Conservation (phyloP, 92 coral and sea anemone species). For the Parazoanthus swiftii region DNA sequence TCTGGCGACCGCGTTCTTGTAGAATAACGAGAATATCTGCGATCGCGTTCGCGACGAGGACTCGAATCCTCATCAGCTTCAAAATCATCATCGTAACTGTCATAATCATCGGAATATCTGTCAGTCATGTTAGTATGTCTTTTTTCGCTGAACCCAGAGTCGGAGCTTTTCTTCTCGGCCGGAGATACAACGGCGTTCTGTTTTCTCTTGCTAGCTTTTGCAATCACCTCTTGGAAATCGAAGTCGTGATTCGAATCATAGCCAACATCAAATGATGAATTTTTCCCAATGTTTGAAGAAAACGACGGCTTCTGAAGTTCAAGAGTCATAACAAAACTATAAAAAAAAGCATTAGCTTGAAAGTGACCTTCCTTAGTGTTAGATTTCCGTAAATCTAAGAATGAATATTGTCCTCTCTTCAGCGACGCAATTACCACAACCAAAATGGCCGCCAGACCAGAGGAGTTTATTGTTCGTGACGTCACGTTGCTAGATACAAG, state of each 20-base stretch:
- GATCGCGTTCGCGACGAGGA: conserved; percentile 52
- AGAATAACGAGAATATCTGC: conserved; percentile 47
- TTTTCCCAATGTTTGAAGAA: conserved; percentile 9
- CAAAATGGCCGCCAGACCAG: conserved; percentile 15
- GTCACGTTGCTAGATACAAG: conserved; percentile 89
- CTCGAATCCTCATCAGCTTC: conserved; percentile 61
- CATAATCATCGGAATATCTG: conserved; percentile 80
- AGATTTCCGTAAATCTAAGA: neutral
- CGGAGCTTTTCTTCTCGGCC: conserved; percentile 53
- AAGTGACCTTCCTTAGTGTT: conserved; percentile 5
- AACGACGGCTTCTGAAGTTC: conserved; percentile 79
- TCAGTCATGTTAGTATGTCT: conserved; percentile 63
- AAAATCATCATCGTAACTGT: conserved; percentile 96
- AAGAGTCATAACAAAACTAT: conserved; percentile 88
- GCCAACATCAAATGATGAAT: conserved; percentile 58
- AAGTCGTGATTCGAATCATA: conserved; percentile 50
- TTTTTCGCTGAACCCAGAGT: conserved; percentile 40
- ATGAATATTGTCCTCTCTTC: neutral
- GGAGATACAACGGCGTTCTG: conserved; percentile 52
- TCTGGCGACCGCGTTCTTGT: conserved; percentile 53
- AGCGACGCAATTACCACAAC: neutral
- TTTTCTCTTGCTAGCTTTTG: conserved; percentile 60
- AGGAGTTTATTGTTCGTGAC: conserved; percentile 51
- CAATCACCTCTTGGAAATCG: conserved; percentile 54
- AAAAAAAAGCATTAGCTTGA: conserved; percentile 7